Evolutionary conservation across 2,888 invertebrate genomes (phyloP).

Genomic region (Nomada lathburiana): DNA sequence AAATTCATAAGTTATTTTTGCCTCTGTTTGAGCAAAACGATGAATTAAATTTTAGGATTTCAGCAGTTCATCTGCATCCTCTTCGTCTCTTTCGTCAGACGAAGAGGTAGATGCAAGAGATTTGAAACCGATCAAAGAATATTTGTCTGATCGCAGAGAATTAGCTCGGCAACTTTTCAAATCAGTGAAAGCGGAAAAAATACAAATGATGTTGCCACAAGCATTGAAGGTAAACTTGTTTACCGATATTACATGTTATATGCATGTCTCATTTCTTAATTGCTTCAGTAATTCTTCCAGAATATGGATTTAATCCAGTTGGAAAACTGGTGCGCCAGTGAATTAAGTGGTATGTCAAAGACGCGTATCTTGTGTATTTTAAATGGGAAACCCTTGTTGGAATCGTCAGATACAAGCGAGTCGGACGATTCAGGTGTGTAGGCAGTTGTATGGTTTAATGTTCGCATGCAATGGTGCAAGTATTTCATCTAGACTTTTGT

Average conservation of each 20-base stretch:
- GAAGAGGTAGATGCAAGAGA: constrained; percentile 79
- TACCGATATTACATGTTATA: not conserved
- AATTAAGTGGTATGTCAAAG: constrained; percentile 82
- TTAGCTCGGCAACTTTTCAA: constrained; percentile 81
- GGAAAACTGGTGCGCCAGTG: constrained; percentile 81
- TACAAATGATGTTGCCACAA: constrained; percentile 83
- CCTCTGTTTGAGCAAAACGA: not conserved
- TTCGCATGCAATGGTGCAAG: no score
- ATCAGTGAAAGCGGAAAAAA: constrained; percentile 82
- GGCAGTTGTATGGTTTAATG: not conserved
- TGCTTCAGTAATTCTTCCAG: constrained; percentile 58
- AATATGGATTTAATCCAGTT: constrained; percentile 79
- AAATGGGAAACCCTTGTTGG: constrained; percentile 79
- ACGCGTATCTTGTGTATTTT: constrained; percentile 79
- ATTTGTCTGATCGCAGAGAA: constrained; percentile 78
- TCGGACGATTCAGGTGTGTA: constrained; percentile 80
- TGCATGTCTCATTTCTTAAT: not conserved
- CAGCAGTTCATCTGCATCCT: constrained; percentile 83
- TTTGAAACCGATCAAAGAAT: constrained; percentile 82
- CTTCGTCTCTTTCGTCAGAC: constrained; percentile 79
- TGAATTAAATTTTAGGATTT: constrained; percentile 54
- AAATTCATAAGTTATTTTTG: not conserved
- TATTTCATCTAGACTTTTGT: no score
- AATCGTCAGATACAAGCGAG: constrained; percentile 82
- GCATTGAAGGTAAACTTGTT: constrained; percentile 76